Percentiles rank a stretch among this genome's conserved stretches.
Evolutionary conservation across 2,797 vertebrate genomes (phyloP).

Genomic region (Sebastes taczanowskii): DNA sequence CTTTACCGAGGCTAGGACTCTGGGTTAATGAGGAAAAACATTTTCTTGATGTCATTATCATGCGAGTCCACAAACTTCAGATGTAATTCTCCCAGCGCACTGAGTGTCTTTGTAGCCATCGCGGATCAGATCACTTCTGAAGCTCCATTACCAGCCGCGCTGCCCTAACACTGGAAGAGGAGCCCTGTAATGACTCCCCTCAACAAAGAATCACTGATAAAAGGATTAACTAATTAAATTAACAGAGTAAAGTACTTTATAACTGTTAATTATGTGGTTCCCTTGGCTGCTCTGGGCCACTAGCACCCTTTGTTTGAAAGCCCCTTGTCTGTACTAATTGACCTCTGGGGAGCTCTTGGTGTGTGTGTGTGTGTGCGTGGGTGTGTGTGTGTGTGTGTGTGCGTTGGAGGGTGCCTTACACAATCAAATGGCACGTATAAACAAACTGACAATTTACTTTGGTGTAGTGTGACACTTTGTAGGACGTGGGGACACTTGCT

Average conservation of each 20-base stretch:
- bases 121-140: conserved; percentile 62
- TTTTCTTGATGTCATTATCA: conserved; percentile 14
- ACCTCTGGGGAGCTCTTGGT: conserved; percentile 85
- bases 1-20: background rate
- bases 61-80: conserved; percentile 11
- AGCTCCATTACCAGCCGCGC: conserved; percentile 67
- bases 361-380: conserved; percentile 20
- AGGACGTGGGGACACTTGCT: conserved; percentile 78
- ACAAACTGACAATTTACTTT: conserved; percentile 87
- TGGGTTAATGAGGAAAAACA: conserved; percentile 45
- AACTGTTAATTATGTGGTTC: conserved; percentile 87
- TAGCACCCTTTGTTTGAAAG: conserved; percentile 87
- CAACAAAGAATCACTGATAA: conserved; percentile 84
- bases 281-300: conserved; percentile 83
- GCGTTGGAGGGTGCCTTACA: conserved; percentile 77
- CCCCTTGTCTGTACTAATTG: conserved; percentile 89
- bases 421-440: conserved; percentile 87
- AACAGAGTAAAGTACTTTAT: conserved; percentile 89
- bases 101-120: conserved; percentile 40
- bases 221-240: conserved; percentile 87
- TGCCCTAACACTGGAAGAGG: conserved; percentile 62
- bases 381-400: conserved; percentile 33
- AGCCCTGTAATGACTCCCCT: conserved; percentile 75
- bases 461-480: conserved; percentile 82
- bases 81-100: conserved; percentile 19